Percentiles rank a stretch among this genome's conserved stretches.
phyloP scores from a whole-genome alignment of 64 coral and sea anemone genomes.

The Astreopora myriophthalma region DNA sequence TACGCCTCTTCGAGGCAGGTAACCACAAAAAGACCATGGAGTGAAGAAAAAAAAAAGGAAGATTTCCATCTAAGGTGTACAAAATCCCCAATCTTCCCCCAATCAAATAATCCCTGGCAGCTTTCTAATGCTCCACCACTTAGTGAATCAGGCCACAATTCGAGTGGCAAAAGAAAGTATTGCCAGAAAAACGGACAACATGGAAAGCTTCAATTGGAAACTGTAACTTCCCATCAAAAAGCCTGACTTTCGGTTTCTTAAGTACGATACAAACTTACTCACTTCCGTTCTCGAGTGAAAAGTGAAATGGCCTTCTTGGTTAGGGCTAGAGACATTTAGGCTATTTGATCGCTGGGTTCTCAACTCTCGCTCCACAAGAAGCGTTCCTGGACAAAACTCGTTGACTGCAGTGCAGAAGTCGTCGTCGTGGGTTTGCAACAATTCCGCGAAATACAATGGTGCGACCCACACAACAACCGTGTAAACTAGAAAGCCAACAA shows the following conservation, averaged over 20 bases:
- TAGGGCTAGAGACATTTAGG: not conserved
- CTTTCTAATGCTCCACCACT: too few relatives aligned
- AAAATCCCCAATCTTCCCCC: too few relatives aligned
- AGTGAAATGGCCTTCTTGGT: not conserved
- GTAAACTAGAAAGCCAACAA: constrained; percentile 65
- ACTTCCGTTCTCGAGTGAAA: constrained; percentile 81
- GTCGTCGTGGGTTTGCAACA: constrained; percentile 69
- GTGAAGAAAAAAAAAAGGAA: too few relatives aligned
- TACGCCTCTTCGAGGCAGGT: too few relatives aligned
- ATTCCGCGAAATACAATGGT: constrained; percentile 75
- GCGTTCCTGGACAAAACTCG: constrained; percentile 67
- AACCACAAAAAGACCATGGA: too few relatives aligned
- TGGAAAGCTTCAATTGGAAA: constrained; percentile 82
- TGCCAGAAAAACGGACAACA: constrained; percentile 74
- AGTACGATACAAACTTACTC: constrained; percentile 73
- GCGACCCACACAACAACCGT: constrained; percentile 72
- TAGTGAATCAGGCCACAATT: constrained; percentile 12
- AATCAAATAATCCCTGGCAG: too few relatives aligned
- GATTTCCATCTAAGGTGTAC: too few relatives aligned
- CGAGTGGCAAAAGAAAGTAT: constrained; percentile 55
- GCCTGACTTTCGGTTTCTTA: constrained; percentile 66
- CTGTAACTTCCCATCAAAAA: constrained; percentile 83
- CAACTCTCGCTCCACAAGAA: constrained; percentile 21
- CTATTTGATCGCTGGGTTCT: not conserved
- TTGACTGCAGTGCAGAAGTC: constrained; percentile 58